Conservation (phyloP, 2,888 invertebrate genomes). For the Endotricha flammealis region DNA sequence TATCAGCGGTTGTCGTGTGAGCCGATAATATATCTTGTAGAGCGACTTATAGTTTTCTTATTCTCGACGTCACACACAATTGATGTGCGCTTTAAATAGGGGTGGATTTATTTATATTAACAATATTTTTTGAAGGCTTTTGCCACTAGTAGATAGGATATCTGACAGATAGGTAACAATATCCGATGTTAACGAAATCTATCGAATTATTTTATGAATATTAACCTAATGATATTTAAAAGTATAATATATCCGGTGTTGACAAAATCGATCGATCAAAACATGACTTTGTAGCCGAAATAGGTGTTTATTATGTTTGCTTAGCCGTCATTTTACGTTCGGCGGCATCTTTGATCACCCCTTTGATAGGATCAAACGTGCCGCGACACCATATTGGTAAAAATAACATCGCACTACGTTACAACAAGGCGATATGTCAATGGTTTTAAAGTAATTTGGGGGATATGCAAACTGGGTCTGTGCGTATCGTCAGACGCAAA, state of each 20-base stretch:
- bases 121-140: too few relatives aligned
- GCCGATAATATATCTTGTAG: slow-evolving; percentile 41
- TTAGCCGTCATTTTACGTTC: slow-evolving; percentile 1
- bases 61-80: slow-evolving; percentile 26
- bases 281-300: neutral
- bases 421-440: too few relatives aligned
- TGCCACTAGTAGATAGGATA: too few relatives aligned
- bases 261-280: neutral
- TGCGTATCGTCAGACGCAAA: too few relatives aligned
- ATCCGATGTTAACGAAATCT: too few relatives aligned
- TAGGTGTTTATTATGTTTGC: slow-evolving; percentile 1
- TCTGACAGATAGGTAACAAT: too few relatives aligned
- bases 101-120: too few relatives aligned
- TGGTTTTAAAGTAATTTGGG: too few relatives aligned
- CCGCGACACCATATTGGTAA: slow-evolving; percentile 36
- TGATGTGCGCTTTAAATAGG: neutral
- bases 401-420: slow-evolving; percentile 34
- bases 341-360: slow-evolving; percentile 59
- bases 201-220: too few relatives aligned
- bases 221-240: too few relatives aligned
- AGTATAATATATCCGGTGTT: neutral
- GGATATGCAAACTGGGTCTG: too few relatives aligned
- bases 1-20: slow-evolving; percentile 41
- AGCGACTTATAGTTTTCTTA: slow-evolving; percentile 16
- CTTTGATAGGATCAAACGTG: slow-evolving; percentile 51